Evolutionary conservation across 2,113 vertebrate genomes (phyloP), one percentile per base, ranked within the genome.

Genomic region (Hippocampus barbouri): DNA sequence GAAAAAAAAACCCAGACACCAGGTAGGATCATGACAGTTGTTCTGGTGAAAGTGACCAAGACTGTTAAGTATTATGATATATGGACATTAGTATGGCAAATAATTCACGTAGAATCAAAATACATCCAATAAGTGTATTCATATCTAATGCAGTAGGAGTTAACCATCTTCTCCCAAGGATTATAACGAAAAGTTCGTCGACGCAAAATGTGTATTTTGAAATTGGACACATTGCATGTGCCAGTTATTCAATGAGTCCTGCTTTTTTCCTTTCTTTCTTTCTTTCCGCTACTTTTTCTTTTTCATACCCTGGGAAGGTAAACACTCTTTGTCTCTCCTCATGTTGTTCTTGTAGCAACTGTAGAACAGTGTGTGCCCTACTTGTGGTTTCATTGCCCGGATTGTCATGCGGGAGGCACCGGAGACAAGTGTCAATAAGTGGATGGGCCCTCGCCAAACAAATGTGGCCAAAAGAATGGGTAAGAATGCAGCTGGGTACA

Each of bases 351-450:
- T 75, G 87, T 86, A 86, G 85, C 87, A 89, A 92, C 88, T 80
- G 83, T 85, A 82, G 86, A 90, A 80, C 86, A 78, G 84, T 91
- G 86, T 88, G 86, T 83, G 81, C 87, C 83, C 83, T 89, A 90
- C 90, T 92, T 64, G 59, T 89, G 85, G 79, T 89, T 93, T 90
- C 91, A 91, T 91, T 90, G 89, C 87, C 72, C 77, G 71, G 85
- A 92, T 91, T 93, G 90, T 90, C 87, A 91, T 91, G 85, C 85
- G 78, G 83, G 82, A 84, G 81, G 84, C 79, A 54, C 70, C 53
- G 54, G 78, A 89, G 86, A 84, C 81, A 69, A 92, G 90, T 90
- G 91, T 91, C 91, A 92, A 90, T 90, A 92, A 92, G 89, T 89
- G 80, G 85, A 88, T 80, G 81, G 80, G 76, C 85, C 86, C 84